These are phyloP conservation scores for Autographa pulchrina DNA, from an alignment of 2,888 invertebrate species.

Conservation along the genomic window DNA sequence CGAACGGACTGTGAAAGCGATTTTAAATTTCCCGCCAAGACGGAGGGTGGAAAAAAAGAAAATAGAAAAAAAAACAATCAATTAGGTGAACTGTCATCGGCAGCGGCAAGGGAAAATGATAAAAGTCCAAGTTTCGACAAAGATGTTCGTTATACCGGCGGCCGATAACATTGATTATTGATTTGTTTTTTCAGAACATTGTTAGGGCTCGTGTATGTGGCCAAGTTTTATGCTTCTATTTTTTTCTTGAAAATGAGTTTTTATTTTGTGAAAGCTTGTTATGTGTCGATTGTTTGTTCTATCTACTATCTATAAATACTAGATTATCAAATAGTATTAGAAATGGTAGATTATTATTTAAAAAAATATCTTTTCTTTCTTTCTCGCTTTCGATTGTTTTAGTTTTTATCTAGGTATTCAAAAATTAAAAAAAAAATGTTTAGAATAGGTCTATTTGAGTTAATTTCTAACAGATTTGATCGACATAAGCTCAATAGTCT, in stretches of 20 bases:
- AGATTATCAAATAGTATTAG: too few species aligned
- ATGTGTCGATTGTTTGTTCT: too few species aligned
- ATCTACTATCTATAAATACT: too few species aligned
- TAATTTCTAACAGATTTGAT: too few species aligned
- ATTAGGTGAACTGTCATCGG: slow-evolving; percentile 85
- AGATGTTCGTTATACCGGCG: slow-evolving; percentile 53
- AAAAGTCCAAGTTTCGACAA: slow-evolving; percentile 68
- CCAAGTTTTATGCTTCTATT: slow-evolving; percentile 14
- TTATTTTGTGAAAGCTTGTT: too few species aligned
- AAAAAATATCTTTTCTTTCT: too few species aligned
- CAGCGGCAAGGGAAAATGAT: slow-evolving; percentile 74
- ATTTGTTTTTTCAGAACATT: slow-evolving; percentile 44
- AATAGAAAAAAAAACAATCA: slow-evolving; percentile 81
- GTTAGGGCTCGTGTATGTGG: slow-evolving; percentile 14
- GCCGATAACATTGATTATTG: slow-evolving; percentile 58
- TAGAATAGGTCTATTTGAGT: too few species aligned
- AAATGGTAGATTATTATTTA: too few species aligned
- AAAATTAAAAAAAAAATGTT: too few species aligned
- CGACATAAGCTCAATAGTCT: too few species aligned
- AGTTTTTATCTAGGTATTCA: too few species aligned
- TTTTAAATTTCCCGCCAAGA: slow-evolving; percentile 73
- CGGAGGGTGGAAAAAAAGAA: slow-evolving; percentile 53
- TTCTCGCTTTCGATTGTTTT: too few species aligned
- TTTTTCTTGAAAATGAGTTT: not conserved
- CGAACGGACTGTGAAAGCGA: slow-evolving; percentile 60